phyloP scores from a whole-genome alignment of 1,140 invertebrate species.

The Cephus cinctus region DNA sequence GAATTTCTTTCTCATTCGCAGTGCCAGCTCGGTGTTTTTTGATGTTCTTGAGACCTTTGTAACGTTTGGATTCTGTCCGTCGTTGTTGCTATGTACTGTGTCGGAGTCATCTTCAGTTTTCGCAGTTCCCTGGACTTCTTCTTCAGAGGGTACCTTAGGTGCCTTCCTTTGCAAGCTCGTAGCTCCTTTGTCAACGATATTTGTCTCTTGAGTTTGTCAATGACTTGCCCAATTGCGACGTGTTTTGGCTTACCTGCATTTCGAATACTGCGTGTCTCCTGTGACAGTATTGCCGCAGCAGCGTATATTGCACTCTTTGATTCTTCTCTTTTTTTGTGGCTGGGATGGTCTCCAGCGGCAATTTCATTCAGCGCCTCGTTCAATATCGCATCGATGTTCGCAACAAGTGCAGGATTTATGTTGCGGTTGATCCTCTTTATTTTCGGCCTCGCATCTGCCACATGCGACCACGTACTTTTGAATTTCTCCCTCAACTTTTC shows the following conservation, averaged over 20 bases:
- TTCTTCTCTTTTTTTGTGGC: neutral
- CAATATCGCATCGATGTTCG: neutral
- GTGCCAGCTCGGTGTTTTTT: too few species aligned
- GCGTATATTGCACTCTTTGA: neutral
- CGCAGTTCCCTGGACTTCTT: neutral
- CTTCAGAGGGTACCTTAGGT: neutral
- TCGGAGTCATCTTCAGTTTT: neutral
- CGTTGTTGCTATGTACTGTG: neutral
- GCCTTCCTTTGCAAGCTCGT: neutral
- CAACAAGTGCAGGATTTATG: neutral
- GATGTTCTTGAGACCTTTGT: neutral
- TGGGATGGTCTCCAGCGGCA: neutral
- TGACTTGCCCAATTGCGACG: neutral
- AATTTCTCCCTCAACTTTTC: neutral
- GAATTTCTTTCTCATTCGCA: neutral
- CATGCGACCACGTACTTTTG: neutral
- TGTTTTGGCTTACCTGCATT: neutral
- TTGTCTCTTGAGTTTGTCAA: neutral
- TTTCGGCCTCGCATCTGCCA: neutral
- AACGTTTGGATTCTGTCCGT: neutral
- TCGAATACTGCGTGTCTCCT: neutral
- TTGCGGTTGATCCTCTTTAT: neutral
- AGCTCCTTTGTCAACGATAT: neutral
- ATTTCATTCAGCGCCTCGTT: neutral
- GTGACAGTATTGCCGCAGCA: neutral